These are phyloP conservation scores for Tetropium fuscum DNA, from an alignment of 2,888 invertebrate species.

Conservation along the genomic window DNA sequence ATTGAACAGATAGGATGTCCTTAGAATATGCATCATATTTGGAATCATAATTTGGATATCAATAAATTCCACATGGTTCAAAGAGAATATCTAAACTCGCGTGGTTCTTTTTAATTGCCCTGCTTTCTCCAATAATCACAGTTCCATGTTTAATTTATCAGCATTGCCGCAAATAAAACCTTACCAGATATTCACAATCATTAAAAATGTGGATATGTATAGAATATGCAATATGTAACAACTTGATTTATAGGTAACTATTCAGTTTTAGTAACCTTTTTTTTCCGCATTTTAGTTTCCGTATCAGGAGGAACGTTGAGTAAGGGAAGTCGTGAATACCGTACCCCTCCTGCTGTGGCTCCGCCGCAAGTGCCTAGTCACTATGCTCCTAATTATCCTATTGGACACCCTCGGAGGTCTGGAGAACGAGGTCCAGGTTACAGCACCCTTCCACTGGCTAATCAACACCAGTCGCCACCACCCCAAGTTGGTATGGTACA, in stretches of 20 bases:
- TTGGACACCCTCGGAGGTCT: constrained; percentile 78
- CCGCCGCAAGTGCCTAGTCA: constrained; percentile 98
- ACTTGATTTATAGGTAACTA: constrained; percentile 65
- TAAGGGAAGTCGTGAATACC: constrained; percentile 84
- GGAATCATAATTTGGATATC: no score
- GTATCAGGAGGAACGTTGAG: constrained; percentile 71
- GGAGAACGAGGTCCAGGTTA: constrained; percentile 77
- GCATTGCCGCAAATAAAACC: no score
- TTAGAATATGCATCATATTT: no score
- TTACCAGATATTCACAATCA: no score
- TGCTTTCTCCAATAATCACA: no score
- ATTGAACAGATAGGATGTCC: no score
- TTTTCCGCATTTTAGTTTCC: constrained; percentile 48
- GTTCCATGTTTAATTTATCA: no score
- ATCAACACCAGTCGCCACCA: constrained; percentile 55
- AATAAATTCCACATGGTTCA: no score
- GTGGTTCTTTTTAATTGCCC: no score
- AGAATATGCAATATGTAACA: no score
- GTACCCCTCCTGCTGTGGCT: constrained; percentile 96
- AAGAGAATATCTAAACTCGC: no score
- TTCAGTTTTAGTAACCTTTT: background rate
- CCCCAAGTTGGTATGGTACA: constrained; percentile 86
- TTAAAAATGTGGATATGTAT: no score
- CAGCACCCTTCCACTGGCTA: constrained; percentile 83
- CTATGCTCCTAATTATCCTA: constrained; percentile 95